Base-by-base conservation (phyloP, 2,888 invertebrate genomes). In the Macrosoma leucophasiata region DNA sequence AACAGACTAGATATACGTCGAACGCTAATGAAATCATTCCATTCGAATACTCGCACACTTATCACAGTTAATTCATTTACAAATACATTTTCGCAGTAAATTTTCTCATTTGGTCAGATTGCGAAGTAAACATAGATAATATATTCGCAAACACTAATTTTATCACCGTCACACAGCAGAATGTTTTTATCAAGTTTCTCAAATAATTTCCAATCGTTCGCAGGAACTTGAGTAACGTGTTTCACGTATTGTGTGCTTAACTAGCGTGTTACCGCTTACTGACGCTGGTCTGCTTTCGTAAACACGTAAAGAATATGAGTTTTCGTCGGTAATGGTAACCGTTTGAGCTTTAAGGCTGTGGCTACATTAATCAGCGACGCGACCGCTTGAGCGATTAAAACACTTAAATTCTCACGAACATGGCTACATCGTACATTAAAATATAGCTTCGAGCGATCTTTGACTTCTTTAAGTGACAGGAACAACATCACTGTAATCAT, bases 21-120 rank as follows among this genome's bases (percentile, higher is more conserved):
- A 14, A 25, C 13, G 25, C 17, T 31, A 31, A 50, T 50, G 50
- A 46, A 35, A 41, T 29, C 41, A 45, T 47, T 33, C 48, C 40
- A 44, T 46, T 30, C 39, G 30, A 42, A 52, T 51, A 49, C 47
- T 53, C 58, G 46, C 55, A 64, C 67, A 68, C 77, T 75, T 81
- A 81, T 81, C 79, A 81, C 79, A 81, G 79, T 67, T 77, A 69
- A 69, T 64, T 64, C 62, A 68, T 74, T 68, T 75, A 77, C 62
- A 70, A 60, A 54, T 66, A 67, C 46, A 25, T 53, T 70, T 62
- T 68, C 65, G 65, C 55, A 65, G 56, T 58, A 49, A 52, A 31
- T 64, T 62, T 58, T 58, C 46, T 55, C 49, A 50, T 59, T 74
- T 76, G 74, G 75, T 76, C 75, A 54, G 60, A 65, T 58, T 58